Evolutionary conservation across 1,140 invertebrate genomes (phyloP), one percentile per base, ranked within the genome.

Genomic region (Hestina assimilis): DNA sequence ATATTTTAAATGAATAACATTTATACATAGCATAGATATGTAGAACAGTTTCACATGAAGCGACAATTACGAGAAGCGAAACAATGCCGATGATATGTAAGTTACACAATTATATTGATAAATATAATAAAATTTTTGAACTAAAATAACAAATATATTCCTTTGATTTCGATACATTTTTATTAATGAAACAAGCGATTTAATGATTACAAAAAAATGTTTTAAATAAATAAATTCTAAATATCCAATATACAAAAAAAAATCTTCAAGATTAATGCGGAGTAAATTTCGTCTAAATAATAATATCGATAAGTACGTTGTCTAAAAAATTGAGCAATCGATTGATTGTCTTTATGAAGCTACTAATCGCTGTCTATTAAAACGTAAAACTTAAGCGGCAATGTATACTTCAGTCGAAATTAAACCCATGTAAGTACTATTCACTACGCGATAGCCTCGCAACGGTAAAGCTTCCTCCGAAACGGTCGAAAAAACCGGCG

Each of bases 41-140:
- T 75, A 43, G 65, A 69, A 63, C 65, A 59, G 65, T 69, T 71
- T 55, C 48, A 64, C 59, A 65, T n/a, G 40, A 75, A 51, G 73
- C 75, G 76, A 81, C 69, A 82, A 66, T 69, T 61, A 71, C 75
- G 70, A 67, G 71, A 82, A 81, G 79, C 77, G 69, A 73, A 83
- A 82, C 79, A 83, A 86, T 77, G 79, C 69, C 52, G 72, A 80
- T 81, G 82, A 85, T 86, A 86, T 83, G 83, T 83, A 31, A 58
- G 11, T 23, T 28, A 52, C 75, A 79, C 64, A 68, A n/a, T n/a
- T 79, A 71, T 75, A 62, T 59, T 51, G 69, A 62, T 62, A 63
- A 63, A n/a, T n/a, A n/a, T n/a, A n/a, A n/a, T n/a, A n/a, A n/a
- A n/a, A n/a, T n/a, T n/a, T n/a, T n/a, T n/a, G n/a, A n/a, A n/a